Evolutionary conservation across 2,113 vertebrate genomes (phyloP).

Genomic region (Engraulis encrasicolus): DNA sequence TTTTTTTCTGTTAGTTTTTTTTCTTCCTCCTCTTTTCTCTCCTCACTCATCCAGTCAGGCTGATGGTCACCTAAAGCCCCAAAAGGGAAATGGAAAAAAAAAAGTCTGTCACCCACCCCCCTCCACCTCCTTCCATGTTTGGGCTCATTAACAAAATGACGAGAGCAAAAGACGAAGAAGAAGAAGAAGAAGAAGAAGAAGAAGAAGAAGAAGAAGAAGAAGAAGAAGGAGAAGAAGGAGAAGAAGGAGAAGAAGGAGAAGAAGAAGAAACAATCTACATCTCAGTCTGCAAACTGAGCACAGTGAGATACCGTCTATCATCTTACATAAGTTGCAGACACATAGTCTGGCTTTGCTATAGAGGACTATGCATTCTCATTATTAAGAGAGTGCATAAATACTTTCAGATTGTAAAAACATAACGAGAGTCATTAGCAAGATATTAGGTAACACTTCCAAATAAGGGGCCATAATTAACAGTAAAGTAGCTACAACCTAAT

Average conservation of each 20-base stretch:
- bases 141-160: neutral
- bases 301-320: neutral
- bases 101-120: neutral
- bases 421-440: no score
- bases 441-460: no score
- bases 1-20: no score
- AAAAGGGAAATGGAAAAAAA: neutral
- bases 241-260: no score
- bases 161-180: neutral
- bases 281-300: neutral
- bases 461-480: no score
- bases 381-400: neutral
- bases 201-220: no score
- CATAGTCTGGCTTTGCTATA: neutral
- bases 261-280: neutral
- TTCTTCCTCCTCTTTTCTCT: no score
- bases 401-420: no score
- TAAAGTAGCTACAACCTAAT: no score
- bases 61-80: conserved; percentile 40
- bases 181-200: no score
- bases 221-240: no score
- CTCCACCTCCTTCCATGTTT: neutral
- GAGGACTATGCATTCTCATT: neutral
- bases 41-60: conserved; percentile 1
- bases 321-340: neutral